Conservation (phyloP, 2,797 vertebrate genomes). For the Yasuhikotakia modesta region DNA sequence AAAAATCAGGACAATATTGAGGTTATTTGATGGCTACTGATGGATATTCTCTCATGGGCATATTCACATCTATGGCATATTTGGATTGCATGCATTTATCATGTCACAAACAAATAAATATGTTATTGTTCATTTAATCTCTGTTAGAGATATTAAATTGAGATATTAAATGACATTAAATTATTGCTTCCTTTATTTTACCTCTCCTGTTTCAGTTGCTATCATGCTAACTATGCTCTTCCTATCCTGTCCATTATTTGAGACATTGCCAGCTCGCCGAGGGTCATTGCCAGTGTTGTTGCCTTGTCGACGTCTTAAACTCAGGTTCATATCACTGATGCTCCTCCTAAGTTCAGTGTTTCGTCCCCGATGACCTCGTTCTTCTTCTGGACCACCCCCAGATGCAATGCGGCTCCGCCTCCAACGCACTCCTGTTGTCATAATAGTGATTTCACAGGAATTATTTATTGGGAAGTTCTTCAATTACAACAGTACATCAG, state of each 20-base stretch:
- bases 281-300: constrained; percentile 72
- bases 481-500: constrained; percentile 3
- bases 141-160: too few relatives aligned
- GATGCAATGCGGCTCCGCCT: constrained; percentile 83
- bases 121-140: too few relatives aligned
- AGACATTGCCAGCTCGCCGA: constrained; percentile 59
- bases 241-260: constrained; percentile 75
- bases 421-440: constrained; percentile 71
- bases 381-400: constrained; percentile 79
- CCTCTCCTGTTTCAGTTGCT: constrained; percentile 71
- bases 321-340: constrained; percentile 92
- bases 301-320: constrained; percentile 82
- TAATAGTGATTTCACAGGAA: constrained; percentile 27
- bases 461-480: background rate
- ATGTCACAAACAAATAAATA: background rate
- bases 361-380: constrained; percentile 82
- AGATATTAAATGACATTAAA: too few relatives aligned
- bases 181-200: constrained; percentile 58
- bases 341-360: constrained; percentile 86
- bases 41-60: background rate
- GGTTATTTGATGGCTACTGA: background rate
- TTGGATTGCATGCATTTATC: background rate
- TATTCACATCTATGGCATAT: background rate
- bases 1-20: constrained; percentile 12
- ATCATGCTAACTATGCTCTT: constrained; percentile 94